A percentile compares a stretch with the other conserved stretches of the same genome.
These are phyloP conservation scores for Protonemura montana DNA, from an alignment of 2,888 invertebrate species.

Conservation along the genomic window DNA sequence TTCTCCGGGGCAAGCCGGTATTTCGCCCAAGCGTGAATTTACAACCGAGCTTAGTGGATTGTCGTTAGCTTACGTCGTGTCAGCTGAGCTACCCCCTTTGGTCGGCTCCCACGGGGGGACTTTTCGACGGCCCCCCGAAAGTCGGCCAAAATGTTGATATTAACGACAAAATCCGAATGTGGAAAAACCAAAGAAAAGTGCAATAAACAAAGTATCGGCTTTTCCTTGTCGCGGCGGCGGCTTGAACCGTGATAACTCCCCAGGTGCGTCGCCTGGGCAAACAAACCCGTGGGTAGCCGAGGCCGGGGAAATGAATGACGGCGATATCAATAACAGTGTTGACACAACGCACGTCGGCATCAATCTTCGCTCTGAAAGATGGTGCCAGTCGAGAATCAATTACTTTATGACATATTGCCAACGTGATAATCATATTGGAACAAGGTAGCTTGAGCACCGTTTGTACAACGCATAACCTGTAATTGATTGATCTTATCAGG, in stretches of 20 bases:
- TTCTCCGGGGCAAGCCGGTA: conserved; percentile 38
- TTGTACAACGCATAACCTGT: background rate
- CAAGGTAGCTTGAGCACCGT: background rate
- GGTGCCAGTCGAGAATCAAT: background rate
- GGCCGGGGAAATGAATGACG: background rate
- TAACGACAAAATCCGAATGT: background rate
- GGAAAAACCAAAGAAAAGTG: background rate
- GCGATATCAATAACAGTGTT: background rate
- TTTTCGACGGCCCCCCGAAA: background rate
- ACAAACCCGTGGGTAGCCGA: background rate
- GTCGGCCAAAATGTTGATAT: background rate
- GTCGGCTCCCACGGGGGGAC: background rate
- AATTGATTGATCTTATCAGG: conserved; percentile 30
- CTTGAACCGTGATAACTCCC: background rate
- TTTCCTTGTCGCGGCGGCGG: background rate
- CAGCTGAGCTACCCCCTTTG: background rate
- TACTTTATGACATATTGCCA: background rate
- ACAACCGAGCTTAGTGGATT: conserved; percentile 45
- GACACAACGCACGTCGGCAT: background rate
- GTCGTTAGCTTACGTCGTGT: conserved; percentile 31
- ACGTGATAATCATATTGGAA: conserved; percentile 12
- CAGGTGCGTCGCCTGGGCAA: background rate
- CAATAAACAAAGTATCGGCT: background rate
- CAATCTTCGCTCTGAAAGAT: background rate
- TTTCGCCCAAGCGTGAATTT: conserved; percentile 45